These are phyloP conservation scores for Nymphalis polychloros DNA, from an alignment of 2,888 invertebrate species.

Conservation along the genomic window DNA sequence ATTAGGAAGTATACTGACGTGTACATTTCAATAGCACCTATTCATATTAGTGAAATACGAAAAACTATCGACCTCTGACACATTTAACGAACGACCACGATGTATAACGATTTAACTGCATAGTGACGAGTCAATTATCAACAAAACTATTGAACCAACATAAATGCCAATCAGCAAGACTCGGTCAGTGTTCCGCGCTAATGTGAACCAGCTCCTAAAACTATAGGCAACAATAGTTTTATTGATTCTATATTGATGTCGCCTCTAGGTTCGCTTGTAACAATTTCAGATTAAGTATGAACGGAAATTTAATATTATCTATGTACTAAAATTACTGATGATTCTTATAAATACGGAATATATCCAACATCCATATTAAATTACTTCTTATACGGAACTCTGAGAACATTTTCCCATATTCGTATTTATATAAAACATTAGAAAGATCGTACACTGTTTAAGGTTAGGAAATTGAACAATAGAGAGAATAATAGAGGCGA, in stretches of 20 bases:
- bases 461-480: constrained; percentile 12
- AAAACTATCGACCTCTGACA: too few relatives aligned
- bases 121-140: too few relatives aligned
- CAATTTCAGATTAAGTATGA: constrained; percentile 14
- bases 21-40: too few relatives aligned
- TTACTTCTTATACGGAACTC: constrained; percentile 3
- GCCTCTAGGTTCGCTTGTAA: constrained; percentile 30
- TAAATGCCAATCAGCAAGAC: too few relatives aligned
- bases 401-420: not conserved
- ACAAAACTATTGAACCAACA: too few relatives aligned
- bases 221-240: constrained; percentile 25
- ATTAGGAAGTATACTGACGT: too few relatives aligned
- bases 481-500: constrained; percentile 30
- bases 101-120: too few relatives aligned
- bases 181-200: too few relatives aligned
- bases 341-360: constrained; percentile 4
- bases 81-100: too few relatives aligned
- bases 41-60: too few relatives aligned
- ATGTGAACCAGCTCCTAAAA: not conserved
- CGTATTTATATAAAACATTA: constrained; percentile 16
- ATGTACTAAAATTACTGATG: constrained; percentile 8
- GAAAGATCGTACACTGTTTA: constrained; percentile 14
- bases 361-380: not conserved
- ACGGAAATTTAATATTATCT: constrained; percentile 13
- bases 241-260: constrained; percentile 17